Evolutionary conservation across 1,140 invertebrate species (phyloP), one percentile per base, ranked within the genome.

Genomic region (Heliconius hermathena): DNA sequence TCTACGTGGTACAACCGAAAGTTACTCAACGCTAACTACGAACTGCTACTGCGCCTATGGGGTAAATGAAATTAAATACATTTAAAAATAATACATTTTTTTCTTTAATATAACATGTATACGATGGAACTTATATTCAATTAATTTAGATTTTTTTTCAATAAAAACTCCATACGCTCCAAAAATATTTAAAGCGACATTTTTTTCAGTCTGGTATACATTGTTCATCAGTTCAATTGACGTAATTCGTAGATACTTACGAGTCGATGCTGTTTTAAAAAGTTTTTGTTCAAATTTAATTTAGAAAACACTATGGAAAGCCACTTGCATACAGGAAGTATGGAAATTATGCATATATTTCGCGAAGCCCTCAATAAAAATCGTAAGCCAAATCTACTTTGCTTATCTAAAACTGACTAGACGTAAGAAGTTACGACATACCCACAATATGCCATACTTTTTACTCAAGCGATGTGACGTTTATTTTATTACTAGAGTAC

Each of bases 361-460:
- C 52, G 76, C 57, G 74, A 71, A 78, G 76, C 77, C 41, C 78
- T 81, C 70, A 83, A 71, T 82, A 84, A 85, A 87, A 85, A 81
- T 82, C 81, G 73, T 79, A 83, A 85, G 80, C 84, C 85, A 81
- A 89, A 85, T 82, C 29, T 89, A 84, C 74, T 75, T 82, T 85
- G 80, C 85, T 87, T 88, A 90, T 82, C 86, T 83, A 89, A 84
- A 91, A 89, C 90, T 93, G 92, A 93, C 92, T 93, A 93, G 92
- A 93, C 85, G 90, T 91, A 90, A 92, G 90, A 90, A 86, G 80
- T 83, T 79, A 80, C 77, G 84, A 86, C 90, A 91, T 86, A 85
- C 79, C 81, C 60, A 83, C 76, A 83, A 78, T 86, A 88, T 89
- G 89, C 82, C 90, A 77, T 80, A 77, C 87, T 88, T 88, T 91